Evolutionary conservation across 2,113 vertebrate genomes (phyloP), one percentile per base, ranked within the genome.

Genomic region (Centropus unirufus): DNA sequence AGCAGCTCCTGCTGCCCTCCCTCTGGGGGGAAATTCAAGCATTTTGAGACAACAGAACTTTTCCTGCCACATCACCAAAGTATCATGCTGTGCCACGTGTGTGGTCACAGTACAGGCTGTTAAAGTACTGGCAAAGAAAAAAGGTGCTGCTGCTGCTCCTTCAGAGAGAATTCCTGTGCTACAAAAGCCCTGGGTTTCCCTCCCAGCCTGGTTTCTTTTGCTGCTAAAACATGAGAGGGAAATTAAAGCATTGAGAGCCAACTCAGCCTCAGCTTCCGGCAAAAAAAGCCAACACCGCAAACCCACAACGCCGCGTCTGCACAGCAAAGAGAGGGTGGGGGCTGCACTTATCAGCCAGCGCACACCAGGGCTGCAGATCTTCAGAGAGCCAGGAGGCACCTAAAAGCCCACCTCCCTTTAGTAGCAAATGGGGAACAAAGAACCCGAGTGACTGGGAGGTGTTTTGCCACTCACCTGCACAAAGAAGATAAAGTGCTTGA

Each of bases 401-500:
- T 14, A 3, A 36, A 61, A 52, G 12, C 55, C 70, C 70, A 46
- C 5, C 44, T 8, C 21, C 47, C n/a, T 47, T 18, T 1, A 24
- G n/a, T 58, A 58, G 22, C 42, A 32, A 52, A 3, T 0, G 0
- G 47, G 57, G 49, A 27, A 30, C 2, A 2, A 12, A 46, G 26
- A 30, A 12, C 1, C 8, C 26, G 4, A 23, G 40, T 1, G 3
- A 20, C 12, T 1, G 1, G 54, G 20, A 5, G 5, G 9, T 5
- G 2, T 10, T 32, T 17, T 3, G 3, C 30, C 8, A 36, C 96
- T 92, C 58, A 99, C 99, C 99, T 99, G 99, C 96, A 99, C 99
- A 15, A 99, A 99, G 98, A 99, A 99, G 97, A 99, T 99, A 97
- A 99, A 99, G 98, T 99, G 99, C 98, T 99, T 99, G 98, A 99